Evolutionary conservation across 2,797 vertebrate genomes (phyloP).

Genomic region (Cryptoblepharus egeriae): DNA sequence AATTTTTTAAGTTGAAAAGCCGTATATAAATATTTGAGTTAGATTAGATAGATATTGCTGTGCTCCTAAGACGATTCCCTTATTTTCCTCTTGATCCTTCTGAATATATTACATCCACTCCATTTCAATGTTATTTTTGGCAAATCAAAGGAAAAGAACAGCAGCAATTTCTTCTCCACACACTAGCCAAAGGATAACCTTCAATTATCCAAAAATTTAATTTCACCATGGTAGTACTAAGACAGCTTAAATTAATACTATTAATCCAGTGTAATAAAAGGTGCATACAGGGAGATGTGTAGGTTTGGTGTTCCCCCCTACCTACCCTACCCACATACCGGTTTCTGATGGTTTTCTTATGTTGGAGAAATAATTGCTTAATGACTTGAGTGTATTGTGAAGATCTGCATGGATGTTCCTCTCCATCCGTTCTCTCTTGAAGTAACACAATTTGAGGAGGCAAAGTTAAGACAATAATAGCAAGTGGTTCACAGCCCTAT

Average conservation of each 20-base stretch:
- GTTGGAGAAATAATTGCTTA: constrained; percentile 67
- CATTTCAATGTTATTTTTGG: constrained; percentile 42
- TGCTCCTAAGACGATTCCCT: background rate
- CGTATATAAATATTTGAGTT: too few species aligned
- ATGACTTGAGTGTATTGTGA: constrained; percentile 66
- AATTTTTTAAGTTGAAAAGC: too few species aligned
- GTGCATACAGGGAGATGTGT: constrained; percentile 42
- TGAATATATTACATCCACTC: background rate
- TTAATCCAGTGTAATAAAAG: constrained; percentile 62
- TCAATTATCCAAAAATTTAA: constrained; percentile 68
- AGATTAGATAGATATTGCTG: too few species aligned
- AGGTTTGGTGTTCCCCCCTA: background rate
- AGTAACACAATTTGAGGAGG: constrained; percentile 54
- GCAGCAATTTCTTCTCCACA: constrained; percentile 10
- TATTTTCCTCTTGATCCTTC: background rate
- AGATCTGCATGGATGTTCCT: constrained; percentile 53
- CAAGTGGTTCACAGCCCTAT: background rate
- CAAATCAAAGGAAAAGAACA: constrained; percentile 54
- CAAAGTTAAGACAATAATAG: constrained; percentile 18
- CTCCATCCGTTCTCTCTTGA: constrained; percentile 67
- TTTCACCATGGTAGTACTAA: constrained; percentile 59
- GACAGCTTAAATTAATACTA: constrained; percentile 53
- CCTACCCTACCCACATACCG: too few species aligned
- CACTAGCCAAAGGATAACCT: constrained; percentile 42
- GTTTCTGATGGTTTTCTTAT: constrained; percentile 15